Evolutionary conservation across 2,888 invertebrate genomes (phyloP).

Genomic region (Strigamia transsilvanica): DNA sequence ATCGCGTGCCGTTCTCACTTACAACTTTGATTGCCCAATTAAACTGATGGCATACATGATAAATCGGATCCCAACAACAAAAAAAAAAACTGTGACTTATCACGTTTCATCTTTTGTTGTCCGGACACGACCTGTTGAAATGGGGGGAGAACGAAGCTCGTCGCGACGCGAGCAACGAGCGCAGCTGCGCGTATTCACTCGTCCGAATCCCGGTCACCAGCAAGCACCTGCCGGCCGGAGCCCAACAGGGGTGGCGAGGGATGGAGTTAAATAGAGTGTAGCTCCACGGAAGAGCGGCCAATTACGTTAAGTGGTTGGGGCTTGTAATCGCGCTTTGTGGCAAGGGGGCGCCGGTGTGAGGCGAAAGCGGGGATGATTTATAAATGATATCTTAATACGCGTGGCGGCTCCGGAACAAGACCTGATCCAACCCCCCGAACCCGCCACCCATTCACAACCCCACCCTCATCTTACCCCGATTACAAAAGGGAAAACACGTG

Average conservation of each 20-base stretch:
- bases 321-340: slow-evolving; percentile 55
- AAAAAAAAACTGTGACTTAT: slow-evolving; percentile 10
- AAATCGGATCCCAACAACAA: neutral
- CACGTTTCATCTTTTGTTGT: slow-evolving; percentile 39
- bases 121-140: slow-evolving; percentile 32
- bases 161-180: neutral
- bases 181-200: slow-evolving; percentile 28
- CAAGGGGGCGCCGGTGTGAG: slow-evolving; percentile 46
- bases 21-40: neutral
- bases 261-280: slow-evolving; percentile 56
- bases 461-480: neutral
- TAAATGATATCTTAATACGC: slow-evolving; percentile 54
- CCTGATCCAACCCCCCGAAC: neutral
- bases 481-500: slow-evolving; percentile 7
- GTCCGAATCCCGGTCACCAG: slow-evolving; percentile 3
- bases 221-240: slow-evolving; percentile 42
- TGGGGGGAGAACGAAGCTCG: neutral
- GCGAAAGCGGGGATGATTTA: slow-evolving; percentile 51
- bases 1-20: neutral
- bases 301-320: slow-evolving; percentile 56
- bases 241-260: slow-evolving; percentile 12
- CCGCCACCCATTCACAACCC: neutral
- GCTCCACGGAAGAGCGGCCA: slow-evolving; percentile 55
- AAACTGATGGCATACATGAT: neutral
- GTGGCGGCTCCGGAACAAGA: slow-evolving; percentile 51